Conservation (phyloP, 2,888 invertebrate genomes). For the Lasioglossum oenotherae region DNA sequence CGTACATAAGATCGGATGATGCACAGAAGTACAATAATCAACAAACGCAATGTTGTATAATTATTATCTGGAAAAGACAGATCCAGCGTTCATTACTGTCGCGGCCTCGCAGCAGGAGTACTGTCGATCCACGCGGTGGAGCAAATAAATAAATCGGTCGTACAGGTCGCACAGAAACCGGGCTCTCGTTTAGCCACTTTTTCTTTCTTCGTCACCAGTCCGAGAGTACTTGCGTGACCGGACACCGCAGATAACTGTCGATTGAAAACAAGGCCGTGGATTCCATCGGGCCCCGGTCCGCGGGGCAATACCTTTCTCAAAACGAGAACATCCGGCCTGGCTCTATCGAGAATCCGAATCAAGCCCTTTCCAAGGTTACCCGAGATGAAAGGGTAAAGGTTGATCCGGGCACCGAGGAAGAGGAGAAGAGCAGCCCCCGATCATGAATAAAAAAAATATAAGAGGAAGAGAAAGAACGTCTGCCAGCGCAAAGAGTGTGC, state of each 20-base stretch:
- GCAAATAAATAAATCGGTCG: conserved; percentile 22
- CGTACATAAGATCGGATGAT: too few relatives aligned
- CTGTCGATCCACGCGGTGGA: not conserved
- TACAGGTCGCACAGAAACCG: conserved; percentile 9
- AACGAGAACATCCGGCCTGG: conserved; percentile 48
- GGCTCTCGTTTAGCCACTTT: conserved; percentile 32
- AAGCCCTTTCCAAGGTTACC: conserved; percentile 49
- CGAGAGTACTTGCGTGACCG: conserved; percentile 74
- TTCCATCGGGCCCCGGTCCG: conserved; percentile 42
- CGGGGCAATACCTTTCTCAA: conserved; percentile 42
- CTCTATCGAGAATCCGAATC: conserved; percentile 34
- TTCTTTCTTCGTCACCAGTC: conserved; percentile 43
- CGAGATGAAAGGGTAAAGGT: conserved; percentile 38
- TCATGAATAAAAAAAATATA: conserved; percentile 9
- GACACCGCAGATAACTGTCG: conserved; percentile 63
- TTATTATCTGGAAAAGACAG: not conserved
- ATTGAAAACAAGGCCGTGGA: conserved; percentile 58
- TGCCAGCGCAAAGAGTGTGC: not conserved
- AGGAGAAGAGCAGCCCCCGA: conserved; percentile 5
- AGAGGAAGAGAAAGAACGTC: not conserved
- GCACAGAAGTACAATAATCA: not conserved
- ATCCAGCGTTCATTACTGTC: not conserved
- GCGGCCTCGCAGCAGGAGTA: too few relatives aligned
- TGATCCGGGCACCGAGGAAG: not conserved
- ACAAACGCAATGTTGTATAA: not conserved